Evolutionary conservation across 2,113 vertebrate species (phyloP).

Genomic region (Saccopteryx leptura): DNA sequence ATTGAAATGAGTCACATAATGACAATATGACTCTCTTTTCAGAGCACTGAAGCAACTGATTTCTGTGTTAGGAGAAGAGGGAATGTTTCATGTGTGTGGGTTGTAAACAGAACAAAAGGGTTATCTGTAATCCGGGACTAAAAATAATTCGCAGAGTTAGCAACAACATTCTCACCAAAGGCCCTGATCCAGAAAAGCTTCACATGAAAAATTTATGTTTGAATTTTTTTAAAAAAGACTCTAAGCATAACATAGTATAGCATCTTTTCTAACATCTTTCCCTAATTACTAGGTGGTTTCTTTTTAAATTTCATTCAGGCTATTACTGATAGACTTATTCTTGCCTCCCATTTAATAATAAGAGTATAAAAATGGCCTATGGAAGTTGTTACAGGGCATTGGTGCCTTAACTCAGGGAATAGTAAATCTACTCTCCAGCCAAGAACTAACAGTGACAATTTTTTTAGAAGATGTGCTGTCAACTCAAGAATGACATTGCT

Average conservation of each 20-base stretch:
- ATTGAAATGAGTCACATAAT: conserved; percentile 78
- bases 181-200: conserved; percentile 61
- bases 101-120: conserved; percentile 82
- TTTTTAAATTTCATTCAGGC: not conserved
- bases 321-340: conserved; percentile 32
- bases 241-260: conserved; percentile 29
- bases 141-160: conserved; percentile 80
- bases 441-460: not conserved
- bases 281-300: not conserved
- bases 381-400: conserved; percentile 19
- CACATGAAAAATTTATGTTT: conserved; percentile 59
- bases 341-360: conserved; percentile 36
- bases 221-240: conserved; percentile 69
- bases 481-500: not conserved
- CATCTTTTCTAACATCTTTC: conserved; percentile 29
- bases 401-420: conserved; percentile 42
- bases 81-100: conserved; percentile 75
- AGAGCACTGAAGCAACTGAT: conserved; percentile 66
- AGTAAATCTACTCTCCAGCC: conserved; percentile 44
- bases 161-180: conserved; percentile 68
- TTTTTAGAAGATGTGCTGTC: conserved; percentile 24
- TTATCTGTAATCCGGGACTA: conserved; percentile 77
- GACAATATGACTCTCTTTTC: conserved; percentile 64
- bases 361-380: conserved; percentile 44
- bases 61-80: conserved; percentile 61